phyloP scores from a whole-genome alignment of 1,140 invertebrate species.

The Leptonema lineaticorne region DNA sequence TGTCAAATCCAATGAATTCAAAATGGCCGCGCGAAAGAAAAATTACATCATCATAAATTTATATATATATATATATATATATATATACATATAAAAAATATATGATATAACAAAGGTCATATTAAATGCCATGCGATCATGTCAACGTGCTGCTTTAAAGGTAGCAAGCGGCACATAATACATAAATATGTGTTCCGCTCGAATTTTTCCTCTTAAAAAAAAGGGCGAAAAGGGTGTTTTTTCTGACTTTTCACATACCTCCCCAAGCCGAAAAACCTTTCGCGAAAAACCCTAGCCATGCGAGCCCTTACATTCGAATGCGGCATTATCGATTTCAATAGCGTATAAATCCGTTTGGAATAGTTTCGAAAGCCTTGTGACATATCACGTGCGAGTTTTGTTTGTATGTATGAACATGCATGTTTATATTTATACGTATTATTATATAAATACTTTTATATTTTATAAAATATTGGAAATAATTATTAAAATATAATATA shows the following conservation, averaged over 20 bases:
- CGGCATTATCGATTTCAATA: slow-evolving; percentile 24
- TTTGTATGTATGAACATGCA: background rate
- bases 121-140: background rate
- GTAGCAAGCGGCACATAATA: background rate
- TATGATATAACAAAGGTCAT: background rate
- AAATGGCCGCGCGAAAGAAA: no score
- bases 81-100: no score
- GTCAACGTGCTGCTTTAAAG: background rate
- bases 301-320: slow-evolving; percentile 8
- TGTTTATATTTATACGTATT: background rate
- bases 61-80: no score
- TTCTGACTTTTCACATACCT: background rate
- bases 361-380: slow-evolving; percentile 18
- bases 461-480: no score
- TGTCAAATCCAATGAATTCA: no score
- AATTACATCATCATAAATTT: no score
- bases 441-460: no score
- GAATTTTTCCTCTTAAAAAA: background rate
- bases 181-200: background rate
- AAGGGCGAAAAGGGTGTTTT: background rate
- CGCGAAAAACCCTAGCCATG: background rate
- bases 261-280: background rate
- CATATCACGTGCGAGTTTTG: slow-evolving; percentile 21
- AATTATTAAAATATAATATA: no score
- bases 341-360: slow-evolving; percentile 21